phyloP scores from a whole-genome alignment of 2,888 invertebrate species.

The Lasiommata megera region DNA sequence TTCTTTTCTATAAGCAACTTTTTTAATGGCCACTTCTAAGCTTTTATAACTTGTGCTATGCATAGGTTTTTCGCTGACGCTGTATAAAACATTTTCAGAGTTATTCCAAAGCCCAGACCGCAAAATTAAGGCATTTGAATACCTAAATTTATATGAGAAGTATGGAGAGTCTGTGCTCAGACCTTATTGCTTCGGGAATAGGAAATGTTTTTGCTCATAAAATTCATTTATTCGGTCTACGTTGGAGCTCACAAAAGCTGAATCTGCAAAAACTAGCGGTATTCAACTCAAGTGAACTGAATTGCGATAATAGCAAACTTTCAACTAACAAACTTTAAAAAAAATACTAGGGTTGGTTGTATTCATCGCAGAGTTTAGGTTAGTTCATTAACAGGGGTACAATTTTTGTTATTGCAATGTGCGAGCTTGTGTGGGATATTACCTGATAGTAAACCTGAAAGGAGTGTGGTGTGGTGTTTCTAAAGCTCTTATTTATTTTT shows the following conservation, averaged over 20 bases:
- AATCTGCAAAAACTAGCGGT: conserved; percentile 3
- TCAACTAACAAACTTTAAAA: background rate
- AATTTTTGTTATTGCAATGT: no score
- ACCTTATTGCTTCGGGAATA: background rate
- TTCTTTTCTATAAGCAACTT: no score
- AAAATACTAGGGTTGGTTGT: background rate
- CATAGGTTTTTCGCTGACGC: background rate
- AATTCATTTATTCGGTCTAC: background rate
- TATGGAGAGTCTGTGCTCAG: background rate
- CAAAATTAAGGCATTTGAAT: conserved; percentile 13
- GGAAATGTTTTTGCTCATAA: conserved; percentile 1
- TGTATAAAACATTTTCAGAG: conserved; percentile 13
- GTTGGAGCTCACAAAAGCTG: conserved; percentile 6
- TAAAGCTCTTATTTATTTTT: no score
- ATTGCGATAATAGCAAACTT: conserved; percentile 3
- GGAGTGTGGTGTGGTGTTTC: no score
- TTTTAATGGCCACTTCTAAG: no score
- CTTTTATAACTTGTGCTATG: background rate
- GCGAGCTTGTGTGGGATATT: no score
- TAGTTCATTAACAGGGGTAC: no score
- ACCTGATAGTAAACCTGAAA: no score
- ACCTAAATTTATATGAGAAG: background rate
- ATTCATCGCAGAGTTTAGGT: no score
- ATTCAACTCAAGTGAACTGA: conserved; percentile 6
- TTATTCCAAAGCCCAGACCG: conserved; percentile 13